Evolutionary conservation across 2,888 invertebrate species (phyloP).

Genomic region (Nineta flava): DNA sequence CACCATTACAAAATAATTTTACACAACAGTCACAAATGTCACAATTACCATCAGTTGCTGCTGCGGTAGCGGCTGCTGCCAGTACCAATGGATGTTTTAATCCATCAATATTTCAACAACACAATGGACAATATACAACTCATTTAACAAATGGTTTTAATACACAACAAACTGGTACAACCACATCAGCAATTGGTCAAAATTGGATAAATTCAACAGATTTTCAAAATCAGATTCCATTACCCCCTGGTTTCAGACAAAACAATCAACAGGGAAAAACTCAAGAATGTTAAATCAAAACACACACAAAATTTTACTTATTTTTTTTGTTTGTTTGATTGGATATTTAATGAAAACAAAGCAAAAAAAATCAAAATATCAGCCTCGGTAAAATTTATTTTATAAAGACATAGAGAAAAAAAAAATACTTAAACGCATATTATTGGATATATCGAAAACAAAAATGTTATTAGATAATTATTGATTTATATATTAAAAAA

Average conservation of each 20-base stretch:
- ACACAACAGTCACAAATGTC: slow-evolving; percentile 3
- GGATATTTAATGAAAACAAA: too few relatives aligned
- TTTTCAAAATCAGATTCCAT: slow-evolving; percentile 25
- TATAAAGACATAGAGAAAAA: not conserved
- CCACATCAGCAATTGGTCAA: slow-evolving; percentile 1
- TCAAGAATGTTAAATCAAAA: slow-evolving; percentile 24
- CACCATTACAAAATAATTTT: slow-evolving; percentile 9
- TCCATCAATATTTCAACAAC: slow-evolving; percentile 2
- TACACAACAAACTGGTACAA: not conserved
- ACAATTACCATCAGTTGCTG: slow-evolving; percentile 3
- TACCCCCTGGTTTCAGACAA: slow-evolving; percentile 27
- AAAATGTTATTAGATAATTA: not conserved
- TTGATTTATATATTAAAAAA: not conserved
- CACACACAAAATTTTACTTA: not conserved
- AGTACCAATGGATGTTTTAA: slow-evolving; percentile 5
- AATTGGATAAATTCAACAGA: slow-evolving; percentile 13
- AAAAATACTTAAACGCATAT: not conserved
- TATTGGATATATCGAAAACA: not conserved
- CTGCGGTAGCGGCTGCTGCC: not conserved
- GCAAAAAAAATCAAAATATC: not conserved
- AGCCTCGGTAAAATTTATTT: not conserved
- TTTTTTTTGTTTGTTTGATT: too few relatives aligned
- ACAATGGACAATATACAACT: not conserved
- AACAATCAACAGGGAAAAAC: slow-evolving; percentile 24
- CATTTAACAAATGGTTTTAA: slow-evolving; percentile 1